Base-by-base conservation (phyloP, 2,888 invertebrate genomes). In the Protonemura montana region DNA sequence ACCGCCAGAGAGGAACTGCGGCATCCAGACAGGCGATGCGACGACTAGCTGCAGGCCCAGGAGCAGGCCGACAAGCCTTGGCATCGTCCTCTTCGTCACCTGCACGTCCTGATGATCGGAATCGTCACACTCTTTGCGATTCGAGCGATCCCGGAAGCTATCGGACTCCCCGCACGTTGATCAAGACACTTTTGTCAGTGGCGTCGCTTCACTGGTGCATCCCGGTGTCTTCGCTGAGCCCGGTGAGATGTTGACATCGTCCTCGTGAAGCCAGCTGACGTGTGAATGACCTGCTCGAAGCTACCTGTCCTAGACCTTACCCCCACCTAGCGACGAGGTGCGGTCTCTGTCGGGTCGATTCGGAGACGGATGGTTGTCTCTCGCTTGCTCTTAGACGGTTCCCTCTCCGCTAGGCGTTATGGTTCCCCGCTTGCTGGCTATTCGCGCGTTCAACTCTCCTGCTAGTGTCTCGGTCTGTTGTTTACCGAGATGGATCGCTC, bases 1-100 rank as follows among this genome's bases (percentile, higher is more conserved):
- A 88, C 87, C 87, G 76, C 87, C 87, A 10, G 87, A 86, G 26
- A 88, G 82, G 77, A 88, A 87, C 85, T 88, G 87, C 35, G 87
- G 87, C 85, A 86, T 85, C 87, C 87, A 88, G 29, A 88, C 87
- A 0, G 87, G 87, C 21, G 87, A 87, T 76, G 87, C 82, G 77
- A 83, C 28, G 41, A 42, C 82, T 21, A 28, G 84, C 28, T 84
- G 84, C 3, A 28, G 76, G 27, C 59, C 59, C 76, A 84, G 59
- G 26, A 84, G 76, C 82, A 41, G 30, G 28, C 59, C 59, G 16
- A 59, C 16, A 2, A 59, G 59, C 59, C 59, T 59, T 21, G 59
- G 59, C 59, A 59, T 59, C 16, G 59, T 59, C 59, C 59, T 59
- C 59, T 59, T 59, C 59, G 59, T 59, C 59, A 21, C 59, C 59